Base-by-base conservation (phyloP, 1,140 invertebrate species). In the Drosophila ananassae region DNA sequence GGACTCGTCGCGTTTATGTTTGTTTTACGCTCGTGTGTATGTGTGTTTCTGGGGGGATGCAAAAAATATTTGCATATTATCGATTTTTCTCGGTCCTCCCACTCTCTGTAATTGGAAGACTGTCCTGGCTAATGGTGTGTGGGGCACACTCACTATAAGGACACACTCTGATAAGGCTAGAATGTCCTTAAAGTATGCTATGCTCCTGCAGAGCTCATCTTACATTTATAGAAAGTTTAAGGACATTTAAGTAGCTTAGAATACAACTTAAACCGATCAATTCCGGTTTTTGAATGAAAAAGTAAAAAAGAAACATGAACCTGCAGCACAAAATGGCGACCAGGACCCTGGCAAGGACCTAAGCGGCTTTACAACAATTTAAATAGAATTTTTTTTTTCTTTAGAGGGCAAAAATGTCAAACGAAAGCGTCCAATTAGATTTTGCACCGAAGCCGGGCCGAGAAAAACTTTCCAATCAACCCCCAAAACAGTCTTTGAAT, bases 21-120 rank as follows among this genome's bases (percentile, higher is more conserved):
- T 89, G 66, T 89, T 82, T 87, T 87, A 82, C 75, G 61, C 64
- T 67, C 61, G 48, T 28, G 53, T 60, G 53, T 30, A 58, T 56
- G 46, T 7, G 46, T 51, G 10, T 52, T 62, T 17, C 17, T 17
- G 17, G 13, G 34, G 54, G 57, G 53, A 51, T 39, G 17, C 56
- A 62, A 66, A 77, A 68, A 54, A 75, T 89, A 87, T 87, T 87
- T 87, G 82, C 82, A 87, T 87, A 87, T 87, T 87, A 87, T 87
- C 72, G 82, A 87, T 87, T 87, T 81, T 59, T 32, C 30, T 21
- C 24, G 17, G n/a, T 22, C 13, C 6, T 25, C 0, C 7, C 44
- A 5, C 24, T 12, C 25, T 3, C n/a, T 22, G 0, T 10, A 61
- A 58, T 53, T 52, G 41, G 55, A 52, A 37, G 17, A 17, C 17